Base-by-base conservation (phyloP, 2,797 vertebrate genomes). In the Sparidentex hasta region DNA sequence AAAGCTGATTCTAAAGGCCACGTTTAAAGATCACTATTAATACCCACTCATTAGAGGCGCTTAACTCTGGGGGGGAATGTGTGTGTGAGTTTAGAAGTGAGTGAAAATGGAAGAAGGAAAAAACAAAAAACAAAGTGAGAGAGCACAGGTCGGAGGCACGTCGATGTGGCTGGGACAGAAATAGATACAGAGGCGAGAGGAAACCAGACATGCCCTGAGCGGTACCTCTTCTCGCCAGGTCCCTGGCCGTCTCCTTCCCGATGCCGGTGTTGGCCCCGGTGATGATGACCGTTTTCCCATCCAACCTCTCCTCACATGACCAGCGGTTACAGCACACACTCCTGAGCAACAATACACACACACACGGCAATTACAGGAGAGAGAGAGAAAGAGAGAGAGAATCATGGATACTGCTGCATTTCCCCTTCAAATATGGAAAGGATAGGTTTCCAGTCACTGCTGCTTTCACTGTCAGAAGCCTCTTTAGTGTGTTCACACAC, bases 191-290 rank as follows among this genome's bases (percentile, higher is more conserved):
- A 61, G 43, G 5, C 57, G 54, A 69, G 50, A 7, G 17, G 58
- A 29, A 43, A 71, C 61, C 21, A 51, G 57, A 54, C 38, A 44
- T 6, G 46, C 11, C 13, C 13, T 8, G 47, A 48, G 21, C 27
- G 2, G n/a, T 92, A 95, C 95, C 95, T 95, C 95, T 94, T 76
- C 87, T 91, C 16, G 95, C 95, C 81, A 96, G 78, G 75, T 96
- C 95, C 59, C 91, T 92, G 65, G 94, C 91, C 0, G 95, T 95
- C 82, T 96, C 95, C 76, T 95, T 96, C 69, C 95, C 95, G 38
- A 96, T 96, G 17, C 95, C 95, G 46, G 95, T 95, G 88, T 96
- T 96, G 29, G 95, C 94, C 68, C 95, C 95, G 0, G 95, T 96
- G 83, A 96, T 95, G 76, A 96, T 63, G 55, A 92, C 94, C 1